phyloP scores from a whole-genome alignment of 1,140 invertebrate species.

The Bombus pascuorum region DNA sequence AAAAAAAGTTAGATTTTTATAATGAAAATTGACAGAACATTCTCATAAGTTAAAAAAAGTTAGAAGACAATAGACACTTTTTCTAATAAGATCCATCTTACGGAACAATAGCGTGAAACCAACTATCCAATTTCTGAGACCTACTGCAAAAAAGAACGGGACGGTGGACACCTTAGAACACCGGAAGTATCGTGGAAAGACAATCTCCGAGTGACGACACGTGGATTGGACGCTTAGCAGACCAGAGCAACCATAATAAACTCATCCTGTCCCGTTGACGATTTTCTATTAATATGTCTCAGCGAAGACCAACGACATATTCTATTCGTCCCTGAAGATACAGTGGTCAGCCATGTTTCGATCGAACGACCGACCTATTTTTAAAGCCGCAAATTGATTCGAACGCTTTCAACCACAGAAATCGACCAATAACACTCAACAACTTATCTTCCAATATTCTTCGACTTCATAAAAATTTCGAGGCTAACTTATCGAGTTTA shows the following conservation, averaged over 20 bases:
- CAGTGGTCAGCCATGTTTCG: background rate
- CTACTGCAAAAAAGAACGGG: no score
- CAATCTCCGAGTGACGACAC: background rate
- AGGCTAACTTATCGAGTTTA: background rate
- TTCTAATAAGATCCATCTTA: no score
- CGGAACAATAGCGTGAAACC: no score
- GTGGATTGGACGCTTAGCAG: background rate
- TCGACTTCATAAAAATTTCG: background rate
- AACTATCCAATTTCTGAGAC: no score
- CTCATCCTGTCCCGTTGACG: background rate
- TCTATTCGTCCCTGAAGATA: background rate
- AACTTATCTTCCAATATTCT: background rate
- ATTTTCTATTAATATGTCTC: constrained; percentile 43
- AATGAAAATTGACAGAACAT: background rate
- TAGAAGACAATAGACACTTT: no score
- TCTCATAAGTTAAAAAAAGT: no score
- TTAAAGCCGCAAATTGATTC: background rate
- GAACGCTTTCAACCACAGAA: background rate
- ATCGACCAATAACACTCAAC: background rate
- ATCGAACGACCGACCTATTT: constrained; percentile 14
- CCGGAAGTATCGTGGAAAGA: background rate
- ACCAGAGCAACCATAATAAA: constrained; percentile 8
- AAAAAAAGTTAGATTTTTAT: background rate
- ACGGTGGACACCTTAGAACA: background rate
- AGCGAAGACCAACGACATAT: background rate